Percentiles rank a stretch among this genome's conserved stretches.
Evolutionary conservation across 1,140 invertebrate genomes (phyloP).

Genomic region (Myzus persicae): DNA sequence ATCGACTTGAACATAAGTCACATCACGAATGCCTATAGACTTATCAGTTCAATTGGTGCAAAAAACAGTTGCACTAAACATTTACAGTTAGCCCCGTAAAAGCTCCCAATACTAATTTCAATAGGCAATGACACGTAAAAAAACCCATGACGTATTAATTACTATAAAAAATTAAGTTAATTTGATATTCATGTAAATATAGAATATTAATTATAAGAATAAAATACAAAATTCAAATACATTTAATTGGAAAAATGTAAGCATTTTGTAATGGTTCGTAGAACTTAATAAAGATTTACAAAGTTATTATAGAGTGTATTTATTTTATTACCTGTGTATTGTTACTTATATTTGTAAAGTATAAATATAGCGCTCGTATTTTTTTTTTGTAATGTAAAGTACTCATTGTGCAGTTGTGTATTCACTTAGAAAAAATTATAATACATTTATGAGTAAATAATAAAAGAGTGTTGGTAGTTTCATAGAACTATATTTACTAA

Average conservation of each 20-base stretch:
- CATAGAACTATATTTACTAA: no score
- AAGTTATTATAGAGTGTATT: neutral
- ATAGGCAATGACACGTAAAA: neutral
- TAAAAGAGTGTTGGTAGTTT: no score
- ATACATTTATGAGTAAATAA: no score
- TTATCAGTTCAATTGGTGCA: neutral
- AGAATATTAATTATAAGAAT: neutral
- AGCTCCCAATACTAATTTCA: neutral
- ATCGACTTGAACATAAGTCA: neutral
- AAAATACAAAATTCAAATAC: neutral
- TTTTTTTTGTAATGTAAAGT: no score
- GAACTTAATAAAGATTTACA: neutral
- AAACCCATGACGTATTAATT: neutral
- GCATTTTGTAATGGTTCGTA: neutral
- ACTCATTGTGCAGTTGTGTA: no score
- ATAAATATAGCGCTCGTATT: no score
- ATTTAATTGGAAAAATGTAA: neutral
- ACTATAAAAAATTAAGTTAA: neutral
- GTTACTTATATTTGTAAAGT: no score
- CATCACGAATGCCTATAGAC: neutral
- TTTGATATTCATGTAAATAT: neutral
- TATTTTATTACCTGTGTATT: neutral
- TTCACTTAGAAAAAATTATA: no score
- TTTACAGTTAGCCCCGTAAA: neutral
- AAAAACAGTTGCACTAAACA: neutral